Conservation (phyloP, 2,113 vertebrate genomes). For the Melierax canorus region DNA sequence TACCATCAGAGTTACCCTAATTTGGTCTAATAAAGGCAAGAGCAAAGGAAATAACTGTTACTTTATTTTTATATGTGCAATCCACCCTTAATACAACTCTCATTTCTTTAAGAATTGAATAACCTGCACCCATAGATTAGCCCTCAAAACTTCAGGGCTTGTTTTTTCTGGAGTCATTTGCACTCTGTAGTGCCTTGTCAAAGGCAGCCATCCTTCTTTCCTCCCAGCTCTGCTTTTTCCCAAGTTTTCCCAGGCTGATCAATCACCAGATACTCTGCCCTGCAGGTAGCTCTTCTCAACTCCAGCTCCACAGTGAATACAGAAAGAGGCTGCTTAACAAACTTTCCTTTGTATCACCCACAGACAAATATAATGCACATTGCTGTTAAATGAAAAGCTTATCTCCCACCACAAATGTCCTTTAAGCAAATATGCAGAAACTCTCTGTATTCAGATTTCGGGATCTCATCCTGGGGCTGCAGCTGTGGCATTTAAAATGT, state of each 20-base stretch:
- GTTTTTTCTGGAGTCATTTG: not conserved
- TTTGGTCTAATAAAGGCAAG: not conserved
- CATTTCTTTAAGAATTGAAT: not conserved
- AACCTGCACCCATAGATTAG: not conserved
- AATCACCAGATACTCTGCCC: not conserved
- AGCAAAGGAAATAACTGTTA: not conserved
- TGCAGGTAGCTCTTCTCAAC: not conserved
- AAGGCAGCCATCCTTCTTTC: not conserved
- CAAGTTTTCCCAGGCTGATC: not conserved
- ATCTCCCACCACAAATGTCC: not conserved
- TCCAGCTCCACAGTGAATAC: not conserved
- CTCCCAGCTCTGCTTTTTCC: not conserved
- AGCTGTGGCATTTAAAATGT: not conserved
- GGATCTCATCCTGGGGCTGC: not conserved
- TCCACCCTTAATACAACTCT: not conserved
- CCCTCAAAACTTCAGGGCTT: not conserved
- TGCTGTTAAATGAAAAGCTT: not conserved
- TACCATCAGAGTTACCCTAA: not conserved
- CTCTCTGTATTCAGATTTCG: not conserved
- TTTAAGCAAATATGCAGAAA: not conserved
- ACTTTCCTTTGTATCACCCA: not conserved
- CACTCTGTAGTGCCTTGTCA: not conserved
- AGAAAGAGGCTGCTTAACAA: not conserved
- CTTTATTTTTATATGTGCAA: not conserved
- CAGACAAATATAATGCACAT: not conserved